Conservation (phyloP, 2,797 vertebrate species). For the Falco cherrug region DNA sequence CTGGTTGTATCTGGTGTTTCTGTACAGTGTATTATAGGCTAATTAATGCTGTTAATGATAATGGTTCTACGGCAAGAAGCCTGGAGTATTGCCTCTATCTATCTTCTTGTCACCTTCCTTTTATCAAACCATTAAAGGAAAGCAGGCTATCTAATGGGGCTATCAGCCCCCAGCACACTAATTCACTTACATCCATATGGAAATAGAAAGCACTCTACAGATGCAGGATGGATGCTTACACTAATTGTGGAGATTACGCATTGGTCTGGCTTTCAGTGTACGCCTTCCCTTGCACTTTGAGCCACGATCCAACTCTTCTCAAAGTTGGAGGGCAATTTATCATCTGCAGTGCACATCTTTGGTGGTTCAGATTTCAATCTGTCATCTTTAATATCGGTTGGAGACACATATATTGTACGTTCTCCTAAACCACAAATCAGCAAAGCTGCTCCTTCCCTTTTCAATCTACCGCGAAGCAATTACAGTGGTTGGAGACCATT, state of each 20-base stretch:
- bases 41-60: conserved; percentile 79
- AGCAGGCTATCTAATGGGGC: conserved; percentile 56
- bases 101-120: conserved; percentile 75
- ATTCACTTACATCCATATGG: conserved; percentile 32
- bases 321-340: not conserved
- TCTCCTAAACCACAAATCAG: conserved; percentile 64
- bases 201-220: conserved; percentile 28
- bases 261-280: not conserved
- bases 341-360: conserved; percentile 17
- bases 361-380: conserved; percentile 38
- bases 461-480: conserved; percentile 50
- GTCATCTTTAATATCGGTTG: conserved; percentile 65
- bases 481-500: conserved; percentile 9
- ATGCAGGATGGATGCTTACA: not conserved
- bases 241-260: not conserved
- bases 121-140: conserved; percentile 75
- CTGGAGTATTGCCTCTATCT: conserved; percentile 69
- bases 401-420: conserved; percentile 25
- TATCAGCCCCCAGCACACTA: conserved; percentile 13
- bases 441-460: conserved; percentile 27
- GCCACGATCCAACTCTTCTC: not conserved
- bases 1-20: conserved; percentile 41
- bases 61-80: conserved; percentile 70
- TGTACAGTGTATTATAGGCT: conserved; percentile 72
- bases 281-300: not conserved